Evolutionary conservation across 2,888 invertebrate species (phyloP).

Genomic region (Megalurothrips usitatus): DNA sequence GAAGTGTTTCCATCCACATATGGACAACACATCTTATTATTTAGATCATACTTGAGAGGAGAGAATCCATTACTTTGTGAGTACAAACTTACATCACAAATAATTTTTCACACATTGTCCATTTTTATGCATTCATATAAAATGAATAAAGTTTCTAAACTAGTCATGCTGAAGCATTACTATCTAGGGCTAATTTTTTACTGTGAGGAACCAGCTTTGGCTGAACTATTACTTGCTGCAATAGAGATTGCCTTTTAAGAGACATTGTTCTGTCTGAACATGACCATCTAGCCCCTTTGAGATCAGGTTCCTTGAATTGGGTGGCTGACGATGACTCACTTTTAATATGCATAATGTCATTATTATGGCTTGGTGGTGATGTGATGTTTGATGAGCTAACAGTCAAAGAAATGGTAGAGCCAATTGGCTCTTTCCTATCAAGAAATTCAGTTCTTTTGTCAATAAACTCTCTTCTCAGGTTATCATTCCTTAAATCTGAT

Average conservation of each 20-base stretch:
- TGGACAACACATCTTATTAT: not conserved
- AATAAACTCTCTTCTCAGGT: not conserved
- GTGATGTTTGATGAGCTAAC: not conserved
- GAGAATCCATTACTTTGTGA: not conserved
- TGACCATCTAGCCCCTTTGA: not conserved
- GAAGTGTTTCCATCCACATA: not conserved
- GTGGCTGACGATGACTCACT: not conserved
- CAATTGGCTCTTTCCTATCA: not conserved
- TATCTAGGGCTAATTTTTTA: not conserved
- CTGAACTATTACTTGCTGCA: not conserved
- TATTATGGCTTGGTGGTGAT: not conserved
- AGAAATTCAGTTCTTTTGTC: not conserved
- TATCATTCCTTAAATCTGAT: not conserved
- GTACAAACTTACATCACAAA: not conserved
- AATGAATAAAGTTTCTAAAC: not conserved
- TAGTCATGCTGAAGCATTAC: slow-evolving; percentile 18
- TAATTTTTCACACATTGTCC: not conserved
- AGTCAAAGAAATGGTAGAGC: not conserved
- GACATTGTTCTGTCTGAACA: not conserved
- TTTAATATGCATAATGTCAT: not conserved
- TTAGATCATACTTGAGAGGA: not conserved
- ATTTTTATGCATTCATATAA: not conserved
- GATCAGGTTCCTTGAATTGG: not conserved
- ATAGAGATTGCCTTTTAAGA: not conserved
- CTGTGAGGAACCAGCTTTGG: not conserved